phyloP scores from a whole-genome alignment of 2,888 invertebrate genomes.

The Melieria crassipennis region DNA sequence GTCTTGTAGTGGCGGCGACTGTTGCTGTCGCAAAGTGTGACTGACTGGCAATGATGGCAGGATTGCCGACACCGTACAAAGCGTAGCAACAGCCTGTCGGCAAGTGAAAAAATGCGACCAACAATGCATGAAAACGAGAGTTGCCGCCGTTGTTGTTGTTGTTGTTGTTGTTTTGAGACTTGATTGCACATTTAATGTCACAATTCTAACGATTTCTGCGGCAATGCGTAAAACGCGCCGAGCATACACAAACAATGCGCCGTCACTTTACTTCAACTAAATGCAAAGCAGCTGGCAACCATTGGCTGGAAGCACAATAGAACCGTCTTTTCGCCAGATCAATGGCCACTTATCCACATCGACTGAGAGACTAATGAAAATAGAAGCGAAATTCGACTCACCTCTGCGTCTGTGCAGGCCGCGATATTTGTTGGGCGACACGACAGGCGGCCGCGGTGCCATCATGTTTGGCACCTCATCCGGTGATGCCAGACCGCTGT shows the following conservation, averaged over 20 bases:
- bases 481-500: constrained; percentile 54
- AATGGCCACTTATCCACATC: too few relatives aligned
- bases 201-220: neutral
- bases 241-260: too few relatives aligned
- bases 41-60: constrained; percentile 14
- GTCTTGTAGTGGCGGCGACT: neutral
- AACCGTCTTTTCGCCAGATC: too few relatives aligned
- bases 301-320: too few relatives aligned
- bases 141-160: constrained; percentile 28
- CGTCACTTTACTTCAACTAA: too few relatives aligned
- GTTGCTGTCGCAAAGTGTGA: neutral
- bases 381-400: constrained; percentile 48
- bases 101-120: too few relatives aligned
- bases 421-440: constrained; percentile 62
- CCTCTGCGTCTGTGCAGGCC: constrained; percentile 58
- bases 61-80: constrained; percentile 41
- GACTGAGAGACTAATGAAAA: neutral
- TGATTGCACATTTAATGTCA: constrained; percentile 31
- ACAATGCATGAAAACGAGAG: constrained; percentile 41
- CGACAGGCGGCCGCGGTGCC: constrained; percentile 62
- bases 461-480: constrained; percentile 66
- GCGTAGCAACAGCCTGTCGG: neutral
- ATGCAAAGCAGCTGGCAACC: too few relatives aligned
- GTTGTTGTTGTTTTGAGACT: constrained; percentile 21
- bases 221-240: too few relatives aligned